phyloP scores from a whole-genome alignment of 2,888 invertebrate genomes.

The Gisinianus flammeolus region DNA sequence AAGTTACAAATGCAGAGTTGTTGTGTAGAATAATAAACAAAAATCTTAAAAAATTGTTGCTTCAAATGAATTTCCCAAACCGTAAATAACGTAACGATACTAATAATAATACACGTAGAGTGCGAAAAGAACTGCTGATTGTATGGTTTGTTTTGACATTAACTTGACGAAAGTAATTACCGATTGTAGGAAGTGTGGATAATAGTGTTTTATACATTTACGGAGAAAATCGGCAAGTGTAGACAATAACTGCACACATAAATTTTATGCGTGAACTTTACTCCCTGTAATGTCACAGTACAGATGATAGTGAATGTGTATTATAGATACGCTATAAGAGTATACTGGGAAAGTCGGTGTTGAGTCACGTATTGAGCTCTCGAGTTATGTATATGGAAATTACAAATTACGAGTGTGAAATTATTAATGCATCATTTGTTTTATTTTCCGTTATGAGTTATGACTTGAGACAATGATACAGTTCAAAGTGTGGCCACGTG shows the following conservation, averaged over 20 bases:
- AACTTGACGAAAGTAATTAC: too few relatives aligned
- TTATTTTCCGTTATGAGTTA: slow-evolving; percentile 24
- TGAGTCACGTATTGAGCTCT: slow-evolving; percentile 9
- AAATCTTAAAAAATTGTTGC: too few relatives aligned
- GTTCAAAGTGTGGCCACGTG: slow-evolving; percentile 18
- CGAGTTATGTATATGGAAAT: neutral
- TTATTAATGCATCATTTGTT: neutral
- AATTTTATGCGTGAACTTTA: neutral
- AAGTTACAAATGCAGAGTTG: too few relatives aligned
- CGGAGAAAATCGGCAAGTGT: too few relatives aligned
- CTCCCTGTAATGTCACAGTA: neutral
- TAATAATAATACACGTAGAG: too few relatives aligned
- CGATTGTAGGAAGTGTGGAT: too few relatives aligned
- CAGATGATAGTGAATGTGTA: neutral
- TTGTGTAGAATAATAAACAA: too few relatives aligned
- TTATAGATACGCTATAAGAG: neutral
- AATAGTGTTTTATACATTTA: too few relatives aligned
- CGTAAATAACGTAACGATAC: too few relatives aligned
- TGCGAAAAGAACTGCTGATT: too few relatives aligned
- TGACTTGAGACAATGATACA: neutral
- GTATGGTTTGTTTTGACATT: too few relatives aligned
- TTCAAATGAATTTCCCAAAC: too few relatives aligned
- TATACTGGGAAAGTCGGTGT: neutral
- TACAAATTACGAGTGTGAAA: neutral
- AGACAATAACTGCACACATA: neutral